A percentile compares a stretch with the other conserved stretches of the same genome.
phyloP scores from a whole-genome alignment of 2,113 vertebrate species.

The Chrysemys picta region DNA sequence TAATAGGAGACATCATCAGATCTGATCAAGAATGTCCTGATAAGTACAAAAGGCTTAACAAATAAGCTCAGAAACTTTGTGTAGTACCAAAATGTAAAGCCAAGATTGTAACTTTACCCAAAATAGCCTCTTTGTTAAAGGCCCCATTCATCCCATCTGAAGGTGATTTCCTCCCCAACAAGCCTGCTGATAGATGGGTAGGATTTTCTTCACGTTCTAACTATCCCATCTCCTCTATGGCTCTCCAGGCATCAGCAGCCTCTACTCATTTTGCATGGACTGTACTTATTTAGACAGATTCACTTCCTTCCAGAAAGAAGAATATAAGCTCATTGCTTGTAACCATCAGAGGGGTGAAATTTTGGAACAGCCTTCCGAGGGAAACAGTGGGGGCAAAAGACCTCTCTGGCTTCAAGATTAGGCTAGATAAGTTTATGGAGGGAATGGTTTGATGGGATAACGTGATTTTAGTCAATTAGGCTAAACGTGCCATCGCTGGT shows the following conservation, averaged over 20 bases:
- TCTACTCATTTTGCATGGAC: neutral
- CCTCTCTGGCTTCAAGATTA: too few species aligned
- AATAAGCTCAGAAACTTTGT: neutral
- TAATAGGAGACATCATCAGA: neutral
- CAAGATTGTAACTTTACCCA: neutral
- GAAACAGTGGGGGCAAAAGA: too few species aligned
- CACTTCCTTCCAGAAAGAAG: slow-evolving; percentile 5
- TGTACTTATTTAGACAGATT: neutral
- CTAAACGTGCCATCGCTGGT: too few species aligned
- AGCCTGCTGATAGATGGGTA: neutral
- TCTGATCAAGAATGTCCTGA: neutral
- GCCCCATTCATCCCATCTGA: neutral
- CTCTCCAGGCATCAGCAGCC: neutral
- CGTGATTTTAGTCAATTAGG: too few species aligned
- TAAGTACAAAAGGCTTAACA: neutral
- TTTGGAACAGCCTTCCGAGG: too few species aligned
- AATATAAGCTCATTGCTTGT: slow-evolving; percentile 12
- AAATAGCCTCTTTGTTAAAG: neutral
- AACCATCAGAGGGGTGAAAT: too few species aligned
- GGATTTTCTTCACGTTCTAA: neutral
- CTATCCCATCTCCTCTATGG: neutral
- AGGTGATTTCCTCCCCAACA: neutral
- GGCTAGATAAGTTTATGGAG: too few species aligned
- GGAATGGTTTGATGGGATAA: too few species aligned
- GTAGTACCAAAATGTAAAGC: neutral